These are phyloP conservation scores for Corythaeola cristata DNA, from an alignment of 2,113 vertebrate species.

Conservation along the genomic window DNA sequence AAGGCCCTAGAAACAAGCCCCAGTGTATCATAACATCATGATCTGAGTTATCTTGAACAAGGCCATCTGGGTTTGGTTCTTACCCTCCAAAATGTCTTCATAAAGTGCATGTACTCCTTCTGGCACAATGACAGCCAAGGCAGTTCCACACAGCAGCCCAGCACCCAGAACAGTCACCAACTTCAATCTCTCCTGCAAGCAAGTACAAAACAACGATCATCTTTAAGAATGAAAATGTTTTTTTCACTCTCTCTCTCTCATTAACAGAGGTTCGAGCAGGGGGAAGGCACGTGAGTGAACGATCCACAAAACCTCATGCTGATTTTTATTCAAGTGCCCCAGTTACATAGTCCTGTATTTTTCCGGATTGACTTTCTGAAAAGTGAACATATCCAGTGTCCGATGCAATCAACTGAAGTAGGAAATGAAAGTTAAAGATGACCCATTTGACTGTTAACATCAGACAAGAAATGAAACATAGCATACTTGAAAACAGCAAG, in stretches of 20 bases:
- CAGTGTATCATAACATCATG: background rate
- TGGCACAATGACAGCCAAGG: slow-evolving; percentile 95
- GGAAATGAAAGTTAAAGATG: background rate
- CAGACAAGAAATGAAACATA: background rate
- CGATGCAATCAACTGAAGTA: background rate
- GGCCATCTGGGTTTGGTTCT: slow-evolving; percentile 11
- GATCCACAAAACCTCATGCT: background rate
- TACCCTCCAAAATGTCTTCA: slow-evolving; percentile 94
- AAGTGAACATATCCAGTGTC: background rate
- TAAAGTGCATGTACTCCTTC: slow-evolving; percentile 98
- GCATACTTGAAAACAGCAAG: background rate
- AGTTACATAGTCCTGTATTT: background rate
- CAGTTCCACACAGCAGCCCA: slow-evolving; percentile 95
- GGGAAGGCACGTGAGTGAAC: background rate
- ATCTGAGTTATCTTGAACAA: background rate
- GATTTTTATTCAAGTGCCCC: background rate
- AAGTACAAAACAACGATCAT: slow-evolving; percentile 34
- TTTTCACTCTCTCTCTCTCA: background rate
- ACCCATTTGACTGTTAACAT: background rate
- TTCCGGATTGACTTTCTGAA: background rate
- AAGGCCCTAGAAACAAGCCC: background rate
- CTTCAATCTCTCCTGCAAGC: slow-evolving; percentile 89
- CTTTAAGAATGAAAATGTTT: background rate
- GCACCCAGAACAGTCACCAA: slow-evolving; percentile 95
- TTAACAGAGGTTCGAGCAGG: background rate